Evolutionary conservation across 2,797 vertebrate species (phyloP).

Genomic region (Erethizon dorsatum): DNA sequence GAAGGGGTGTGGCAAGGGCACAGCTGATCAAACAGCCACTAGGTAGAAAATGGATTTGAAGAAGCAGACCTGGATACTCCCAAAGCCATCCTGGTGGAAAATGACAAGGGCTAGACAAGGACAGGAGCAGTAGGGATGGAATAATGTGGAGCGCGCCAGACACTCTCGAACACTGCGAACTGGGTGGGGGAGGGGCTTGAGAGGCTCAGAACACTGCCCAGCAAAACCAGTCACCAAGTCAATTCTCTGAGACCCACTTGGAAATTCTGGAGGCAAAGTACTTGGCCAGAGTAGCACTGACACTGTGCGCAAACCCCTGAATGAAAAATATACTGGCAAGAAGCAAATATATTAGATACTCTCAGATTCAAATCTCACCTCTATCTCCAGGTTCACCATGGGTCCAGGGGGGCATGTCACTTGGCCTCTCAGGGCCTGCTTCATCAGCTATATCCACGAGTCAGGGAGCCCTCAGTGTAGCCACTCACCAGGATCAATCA

Average conservation of each 20-base stretch:
- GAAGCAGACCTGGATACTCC: constrained; percentile 56
- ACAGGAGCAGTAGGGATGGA: not conserved
- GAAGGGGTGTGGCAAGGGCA: not conserved
- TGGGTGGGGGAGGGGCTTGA: not conserved
- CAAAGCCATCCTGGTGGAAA: constrained; percentile 37
- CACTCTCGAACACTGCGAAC: not conserved
- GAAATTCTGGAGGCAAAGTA: constrained; percentile 43
- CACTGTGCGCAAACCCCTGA: not conserved
- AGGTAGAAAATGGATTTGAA: constrained; percentile 29
- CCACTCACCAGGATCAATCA: not conserved
- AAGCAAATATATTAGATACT: not conserved
- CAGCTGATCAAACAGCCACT: constrained; percentile 19
- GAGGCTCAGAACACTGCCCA: not conserved
- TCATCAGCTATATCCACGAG: not conserved
- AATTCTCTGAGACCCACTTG: not conserved
- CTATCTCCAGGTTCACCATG: not conserved
- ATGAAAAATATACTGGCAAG: not conserved
- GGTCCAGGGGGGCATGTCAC: not conserved
- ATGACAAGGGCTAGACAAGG: not conserved
- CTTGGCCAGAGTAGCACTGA: not conserved
- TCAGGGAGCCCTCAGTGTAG: not conserved
- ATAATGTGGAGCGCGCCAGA: not conserved
- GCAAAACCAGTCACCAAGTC: constrained; percentile 9
- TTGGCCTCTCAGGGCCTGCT: not conserved
- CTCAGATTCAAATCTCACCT: constrained; percentile 56